Conservation (phyloP, 2,113 vertebrate genomes). For the Hylia prasina region DNA sequence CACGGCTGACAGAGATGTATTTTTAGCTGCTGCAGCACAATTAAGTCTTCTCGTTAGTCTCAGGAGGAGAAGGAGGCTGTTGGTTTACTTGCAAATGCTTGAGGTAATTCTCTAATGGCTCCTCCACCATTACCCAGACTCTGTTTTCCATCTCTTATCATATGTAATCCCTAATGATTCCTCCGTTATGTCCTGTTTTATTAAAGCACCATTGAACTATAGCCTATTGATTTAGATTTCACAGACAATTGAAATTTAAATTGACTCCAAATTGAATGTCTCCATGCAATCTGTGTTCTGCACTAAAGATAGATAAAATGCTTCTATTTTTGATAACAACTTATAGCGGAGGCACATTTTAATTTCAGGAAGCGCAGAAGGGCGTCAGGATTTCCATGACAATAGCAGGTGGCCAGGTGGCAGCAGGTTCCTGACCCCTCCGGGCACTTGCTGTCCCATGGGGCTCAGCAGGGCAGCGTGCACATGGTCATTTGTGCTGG, state of each 20-base stretch:
- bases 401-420: background rate
- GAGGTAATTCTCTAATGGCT: slow-evolving; percentile 73
- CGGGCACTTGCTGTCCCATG: rapidly evolving
- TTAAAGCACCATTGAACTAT: slow-evolving; percentile 81
- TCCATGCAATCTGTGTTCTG: slow-evolving; percentile 76
- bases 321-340: slow-evolving; percentile 77
- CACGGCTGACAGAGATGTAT: slow-evolving; percentile 60
- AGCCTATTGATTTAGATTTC: slow-evolving; percentile 85
- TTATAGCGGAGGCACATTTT: slow-evolving; percentile 60
- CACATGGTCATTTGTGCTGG: rapidly evolving
- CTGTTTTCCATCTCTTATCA: slow-evolving; percentile 70
- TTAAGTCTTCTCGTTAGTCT: slow-evolving; percentile 59
- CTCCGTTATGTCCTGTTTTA: slow-evolving; percentile 80
- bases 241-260: slow-evolving; percentile 86
- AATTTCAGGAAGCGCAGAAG: slow-evolving; percentile 35
- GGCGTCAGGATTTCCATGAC: slow-evolving; percentile 9
- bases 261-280: slow-evolving; percentile 83
- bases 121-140: slow-evolving; percentile 48
- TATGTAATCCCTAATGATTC: slow-evolving; percentile 77
- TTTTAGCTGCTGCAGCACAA: slow-evolving; percentile 50
- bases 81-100: slow-evolving; percentile 69
- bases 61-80: slow-evolving; percentile 56
- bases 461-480: background rate
- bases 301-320: slow-evolving; percentile 74
- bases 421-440: background rate